Evolutionary conservation across 2,888 invertebrate species (phyloP).

Genomic region (Meganola albula): DNA sequence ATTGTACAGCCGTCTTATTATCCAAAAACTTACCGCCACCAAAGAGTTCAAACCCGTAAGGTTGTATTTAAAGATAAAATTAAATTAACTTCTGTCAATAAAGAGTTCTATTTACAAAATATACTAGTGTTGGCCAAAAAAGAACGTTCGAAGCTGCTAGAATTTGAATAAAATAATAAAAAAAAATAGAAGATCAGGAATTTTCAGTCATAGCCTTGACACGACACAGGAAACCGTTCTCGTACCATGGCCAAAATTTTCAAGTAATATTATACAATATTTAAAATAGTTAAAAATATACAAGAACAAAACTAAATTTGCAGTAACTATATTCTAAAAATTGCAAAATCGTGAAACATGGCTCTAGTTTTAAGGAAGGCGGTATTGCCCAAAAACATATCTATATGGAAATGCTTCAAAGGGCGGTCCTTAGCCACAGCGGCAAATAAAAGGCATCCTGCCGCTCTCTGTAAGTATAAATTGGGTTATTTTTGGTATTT

Average conservation of each 20-base stretch:
- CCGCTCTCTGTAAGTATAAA: slow-evolving; percentile 48
- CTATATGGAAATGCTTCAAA: slow-evolving; percentile 55
- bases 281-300: slow-evolving; percentile 17
- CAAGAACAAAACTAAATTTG: slow-evolving; percentile 9
- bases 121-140: too few relatives aligned
- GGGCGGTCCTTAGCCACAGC: slow-evolving; percentile 45
- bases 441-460: slow-evolving; percentile 40
- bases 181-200: neutral
- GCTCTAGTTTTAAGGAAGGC: slow-evolving; percentile 60
- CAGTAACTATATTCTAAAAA: slow-evolving; percentile 14
- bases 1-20: too few relatives aligned
- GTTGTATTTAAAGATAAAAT: too few relatives aligned
- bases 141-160: too few relatives aligned
- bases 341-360: slow-evolving; percentile 41
- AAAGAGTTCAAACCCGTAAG: too few relatives aligned
- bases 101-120: too few relatives aligned
- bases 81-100: too few relatives aligned
- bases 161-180: too few relatives aligned
- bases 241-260: slow-evolving; percentile 59
- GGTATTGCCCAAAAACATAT: slow-evolving; percentile 49
- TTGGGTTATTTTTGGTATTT: too few relatives aligned
- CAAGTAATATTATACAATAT: slow-evolving; percentile 43
- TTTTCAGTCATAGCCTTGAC: slow-evolving; percentile 7
- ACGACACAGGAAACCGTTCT: slow-evolving; percentile 34
- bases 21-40: too few relatives aligned